Conservation (phyloP, 2,888 invertebrate genomes). For the Cerastoderma edule region DNA sequence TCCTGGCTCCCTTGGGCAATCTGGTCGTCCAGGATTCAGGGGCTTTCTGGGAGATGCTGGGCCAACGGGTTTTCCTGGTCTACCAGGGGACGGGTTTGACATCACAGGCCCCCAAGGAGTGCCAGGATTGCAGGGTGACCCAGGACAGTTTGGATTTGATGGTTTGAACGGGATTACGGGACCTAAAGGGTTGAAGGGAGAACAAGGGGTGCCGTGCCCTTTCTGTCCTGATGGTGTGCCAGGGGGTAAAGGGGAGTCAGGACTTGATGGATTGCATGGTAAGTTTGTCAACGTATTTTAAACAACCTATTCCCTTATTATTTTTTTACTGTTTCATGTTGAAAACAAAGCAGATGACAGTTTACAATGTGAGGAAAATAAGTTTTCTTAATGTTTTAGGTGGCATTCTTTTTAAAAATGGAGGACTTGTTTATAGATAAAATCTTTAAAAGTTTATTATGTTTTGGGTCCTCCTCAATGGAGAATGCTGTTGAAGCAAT, state of each 20-base stretch:
- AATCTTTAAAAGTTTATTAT: no score
- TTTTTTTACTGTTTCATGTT: no score
- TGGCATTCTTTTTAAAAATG: no score
- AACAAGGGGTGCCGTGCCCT: constrained; percentile 69
- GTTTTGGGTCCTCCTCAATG: no score
- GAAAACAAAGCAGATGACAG: no score
- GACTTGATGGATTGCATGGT: constrained; percentile 63
- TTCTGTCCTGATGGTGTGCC: constrained; percentile 65
- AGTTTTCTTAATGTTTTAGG: no score
- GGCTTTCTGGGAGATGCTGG: constrained; percentile 61
- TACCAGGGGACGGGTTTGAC: constrained; percentile 56
- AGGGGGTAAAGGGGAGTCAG: constrained; percentile 63
- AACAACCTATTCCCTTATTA: no score
- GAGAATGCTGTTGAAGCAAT: no score
- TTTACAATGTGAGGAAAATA: no score
- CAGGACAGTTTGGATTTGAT: constrained; percentile 59
- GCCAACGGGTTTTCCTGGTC: constrained; percentile 60
- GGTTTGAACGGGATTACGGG: constrained; percentile 67
- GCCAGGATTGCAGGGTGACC: constrained; percentile 61
- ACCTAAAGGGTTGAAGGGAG: constrained; percentile 59
- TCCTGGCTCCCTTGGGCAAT: constrained; percentile 62
- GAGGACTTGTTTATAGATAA: no score
- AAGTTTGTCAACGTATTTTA: no score
- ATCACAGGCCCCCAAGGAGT: constrained; percentile 58
- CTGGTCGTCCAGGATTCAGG: constrained; percentile 73